phyloP scores from a whole-genome alignment of 2,797 vertebrate genomes.

The Hapalemur alaotrensis region DNA sequence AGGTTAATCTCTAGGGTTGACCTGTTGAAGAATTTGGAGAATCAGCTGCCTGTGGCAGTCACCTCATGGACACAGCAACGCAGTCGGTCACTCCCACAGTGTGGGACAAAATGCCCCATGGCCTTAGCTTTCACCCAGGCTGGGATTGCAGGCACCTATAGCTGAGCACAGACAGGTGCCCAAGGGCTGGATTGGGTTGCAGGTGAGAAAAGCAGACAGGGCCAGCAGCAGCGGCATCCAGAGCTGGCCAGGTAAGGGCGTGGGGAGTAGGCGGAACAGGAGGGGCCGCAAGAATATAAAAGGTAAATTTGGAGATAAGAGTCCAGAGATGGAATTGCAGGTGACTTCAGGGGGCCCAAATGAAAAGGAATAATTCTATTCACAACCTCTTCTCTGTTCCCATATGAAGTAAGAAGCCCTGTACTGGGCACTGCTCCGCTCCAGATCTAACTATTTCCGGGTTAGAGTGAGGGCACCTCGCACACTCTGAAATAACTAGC shows the following conservation, averaged over 20 bases:
- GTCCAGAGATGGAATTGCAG: neutral
- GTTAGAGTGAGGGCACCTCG: neutral
- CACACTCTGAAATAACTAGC: neutral
- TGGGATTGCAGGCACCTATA: neutral
- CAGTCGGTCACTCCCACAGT: neutral
- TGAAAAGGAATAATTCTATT: neutral
- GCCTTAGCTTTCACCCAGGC: neutral
- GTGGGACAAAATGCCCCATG: neutral
- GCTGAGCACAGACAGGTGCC: neutral
- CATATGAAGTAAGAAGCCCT: neutral
- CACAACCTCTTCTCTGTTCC: neutral
- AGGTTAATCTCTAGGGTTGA: neutral
- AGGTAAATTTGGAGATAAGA: neutral
- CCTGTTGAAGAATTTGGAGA: neutral
- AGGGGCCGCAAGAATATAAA: neutral
- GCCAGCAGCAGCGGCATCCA: accelerated
- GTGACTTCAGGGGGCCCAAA: neutral
- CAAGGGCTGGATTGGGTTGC: neutral
- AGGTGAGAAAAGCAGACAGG: neutral
- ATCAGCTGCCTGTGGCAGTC: neutral
- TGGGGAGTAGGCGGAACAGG: neutral
- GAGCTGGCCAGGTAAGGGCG: neutral
- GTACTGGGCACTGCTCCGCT: neutral
- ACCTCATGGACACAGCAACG: neutral
- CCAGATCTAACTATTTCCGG: neutral